A percentile compares a stretch with the other conserved stretches of the same genome.
Evolutionary conservation across 2,888 invertebrate genomes (phyloP).

Genomic region (Cinara cedri): DNA sequence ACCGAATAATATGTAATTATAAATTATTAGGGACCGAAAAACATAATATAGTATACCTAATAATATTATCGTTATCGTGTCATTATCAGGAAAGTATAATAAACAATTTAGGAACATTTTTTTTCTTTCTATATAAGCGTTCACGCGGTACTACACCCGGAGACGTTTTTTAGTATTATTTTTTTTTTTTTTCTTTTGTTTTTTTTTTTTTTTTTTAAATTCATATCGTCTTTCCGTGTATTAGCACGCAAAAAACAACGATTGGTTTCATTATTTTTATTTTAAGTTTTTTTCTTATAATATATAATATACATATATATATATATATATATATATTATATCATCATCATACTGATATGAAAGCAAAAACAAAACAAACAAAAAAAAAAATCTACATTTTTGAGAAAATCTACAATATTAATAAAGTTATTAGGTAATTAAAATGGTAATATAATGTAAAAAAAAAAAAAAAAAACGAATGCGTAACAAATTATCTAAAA

Average conservation of each 20-base stretch:
- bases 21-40: no score
- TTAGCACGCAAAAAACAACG: slow-evolving; percentile 14
- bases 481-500: slow-evolving; percentile 55
- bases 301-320: no score
- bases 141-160: not conserved
- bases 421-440: not conserved
- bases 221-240: not conserved
- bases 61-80: slow-evolving; percentile 3
- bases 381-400: slow-evolving; percentile 1
- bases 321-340: no score
- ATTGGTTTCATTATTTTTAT: not conserved
- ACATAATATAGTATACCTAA: no score
- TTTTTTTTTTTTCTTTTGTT: no score
- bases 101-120: slow-evolving; percentile 55
- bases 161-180: no score
- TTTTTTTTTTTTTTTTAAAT: no score
- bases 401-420: slow-evolving; percentile 31
- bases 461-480: slow-evolving; percentile 31
- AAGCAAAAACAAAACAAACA: no score
- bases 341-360: slow-evolving; percentile 15
- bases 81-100: slow-evolving; percentile 7
- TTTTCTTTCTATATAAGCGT: slow-evolving; percentile 1
- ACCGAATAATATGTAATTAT: no score
- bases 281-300: not conserved
- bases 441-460: slow-evolving; percentile 3